These are phyloP conservation scores for Tragelaphus imberbis DNA, from an alignment of 2,113 vertebrate species.

Conservation along the genomic window DNA sequence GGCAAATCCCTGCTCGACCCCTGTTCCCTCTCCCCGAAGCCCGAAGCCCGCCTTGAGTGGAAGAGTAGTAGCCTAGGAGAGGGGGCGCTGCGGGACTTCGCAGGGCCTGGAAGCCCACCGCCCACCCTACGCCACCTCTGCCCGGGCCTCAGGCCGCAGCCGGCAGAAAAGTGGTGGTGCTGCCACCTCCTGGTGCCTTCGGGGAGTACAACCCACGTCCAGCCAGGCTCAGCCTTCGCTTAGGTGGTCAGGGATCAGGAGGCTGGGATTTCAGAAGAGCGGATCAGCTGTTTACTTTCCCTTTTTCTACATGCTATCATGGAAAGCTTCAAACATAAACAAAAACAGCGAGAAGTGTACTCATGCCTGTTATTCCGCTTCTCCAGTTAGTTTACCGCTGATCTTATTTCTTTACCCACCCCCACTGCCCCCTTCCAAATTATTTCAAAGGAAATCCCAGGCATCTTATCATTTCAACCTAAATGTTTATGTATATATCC, in stretches of 20 bases:
- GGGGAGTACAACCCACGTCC: not conserved
- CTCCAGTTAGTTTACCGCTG: not conserved
- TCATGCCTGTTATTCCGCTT: not conserved
- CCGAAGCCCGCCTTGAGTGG: rapidly evolving
- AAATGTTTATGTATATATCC: not conserved
- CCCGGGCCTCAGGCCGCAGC: not conserved
- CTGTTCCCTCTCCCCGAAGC: too few species aligned
- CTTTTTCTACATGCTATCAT: not conserved
- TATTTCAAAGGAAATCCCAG: not conserved
- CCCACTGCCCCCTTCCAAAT: not conserved
- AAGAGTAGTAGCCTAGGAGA: not conserved
- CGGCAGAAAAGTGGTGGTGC: not conserved
- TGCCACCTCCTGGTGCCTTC: not conserved
- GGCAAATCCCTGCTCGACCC: not conserved
- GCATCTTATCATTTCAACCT: not conserved
- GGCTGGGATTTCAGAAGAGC: not conserved
- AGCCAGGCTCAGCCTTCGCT: not conserved
- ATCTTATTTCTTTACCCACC: not conserved
- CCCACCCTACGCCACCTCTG: not conserved
- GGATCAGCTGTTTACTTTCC: not conserved
- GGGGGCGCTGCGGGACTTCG: rapidly evolving
- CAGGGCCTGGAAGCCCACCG: rapidly evolving
- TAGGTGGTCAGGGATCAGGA: too few species aligned
- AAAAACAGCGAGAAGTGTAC: not conserved
- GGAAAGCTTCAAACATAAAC: not conserved